phyloP scores from a whole-genome alignment of 2,113 vertebrate genomes.

The Calyptomena viridis region DNA sequence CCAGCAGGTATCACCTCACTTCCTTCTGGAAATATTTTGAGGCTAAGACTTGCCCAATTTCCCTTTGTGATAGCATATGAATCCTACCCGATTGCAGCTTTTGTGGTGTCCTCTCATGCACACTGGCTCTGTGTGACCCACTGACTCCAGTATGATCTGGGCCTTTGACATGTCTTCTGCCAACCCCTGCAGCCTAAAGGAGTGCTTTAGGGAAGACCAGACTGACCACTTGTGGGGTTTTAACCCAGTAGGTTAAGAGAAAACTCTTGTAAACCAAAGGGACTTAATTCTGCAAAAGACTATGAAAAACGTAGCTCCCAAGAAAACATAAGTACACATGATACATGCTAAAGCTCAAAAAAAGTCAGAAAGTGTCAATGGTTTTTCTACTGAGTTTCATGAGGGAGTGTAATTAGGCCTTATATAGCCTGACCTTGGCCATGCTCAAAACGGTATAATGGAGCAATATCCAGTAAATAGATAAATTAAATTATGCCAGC shows the following conservation, averaged over 20 bases:
- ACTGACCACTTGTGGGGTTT: neutral
- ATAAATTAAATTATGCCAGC: neutral
- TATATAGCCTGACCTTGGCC: neutral
- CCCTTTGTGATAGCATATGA: neutral
- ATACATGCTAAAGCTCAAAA: neutral
- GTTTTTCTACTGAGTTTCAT: neutral
- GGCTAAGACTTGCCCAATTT: neutral
- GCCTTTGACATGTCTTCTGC: neutral
- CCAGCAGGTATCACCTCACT: neutral
- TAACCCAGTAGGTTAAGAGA: neutral
- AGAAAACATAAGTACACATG: neutral
- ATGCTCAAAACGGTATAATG: neutral
- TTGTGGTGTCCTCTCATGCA: neutral
- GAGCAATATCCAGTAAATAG: neutral
- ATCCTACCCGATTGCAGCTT: neutral
- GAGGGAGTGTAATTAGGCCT: neutral
- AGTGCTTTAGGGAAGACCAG: neutral
- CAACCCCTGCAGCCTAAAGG: neutral
- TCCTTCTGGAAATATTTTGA: neutral
- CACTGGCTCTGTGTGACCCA: neutral
- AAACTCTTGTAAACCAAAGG: neutral
- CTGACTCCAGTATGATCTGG: neutral
- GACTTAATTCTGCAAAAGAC: neutral
- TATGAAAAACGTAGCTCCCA: neutral
- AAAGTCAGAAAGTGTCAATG: neutral